Evolutionary conservation across 2,113 vertebrate genomes (phyloP), one percentile per base, ranked within the genome.

Genomic region (Bubo blakistoni): DNA sequence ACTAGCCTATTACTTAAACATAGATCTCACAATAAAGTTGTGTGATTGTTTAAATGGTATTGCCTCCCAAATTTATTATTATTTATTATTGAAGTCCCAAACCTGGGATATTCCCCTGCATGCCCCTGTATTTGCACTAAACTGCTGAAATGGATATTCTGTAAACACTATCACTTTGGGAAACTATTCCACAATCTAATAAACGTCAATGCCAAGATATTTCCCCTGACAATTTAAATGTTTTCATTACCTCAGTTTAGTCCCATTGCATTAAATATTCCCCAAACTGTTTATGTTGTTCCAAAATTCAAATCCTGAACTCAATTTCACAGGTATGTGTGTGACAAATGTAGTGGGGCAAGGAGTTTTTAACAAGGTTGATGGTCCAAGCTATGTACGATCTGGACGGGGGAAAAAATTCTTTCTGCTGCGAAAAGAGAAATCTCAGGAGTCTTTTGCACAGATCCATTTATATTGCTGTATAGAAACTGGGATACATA

Each of bases 171-270:
- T 91, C 86, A 85, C 74, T 95, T 86, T 79, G 69, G 87, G 87
- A 97, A 95, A 81, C 77, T 83, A 71, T 97, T 98, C 83, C 79
- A 93, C 49, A 86, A 85, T 88, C 66, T 96, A 96, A 96, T 96
- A 97, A 94, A 78, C 32, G 34, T 93, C 65, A 59, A 7, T 71
- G 84, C 71, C 69, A 77, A 86, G 58, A 42, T 89, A 92, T 80
- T 96, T 97, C 70, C 85, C 66, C n/a, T 34, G 91, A 88, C 42
- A 73, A 49, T 78, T 80, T 52, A 85, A 70, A 94, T 57, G n/a
- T 82, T 92, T 92, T 82, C 66, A 67, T 80, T 82, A 78, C 26
- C 24, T 96, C 85, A 81, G 52, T 97, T 97, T 97, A 93, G 84
- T 93, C 17, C 12, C 78, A 85, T 81, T 95, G 83, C 30, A 58